Percentiles rank a stretch among this genome's conserved stretches.
Evolutionary conservation across 2,797 vertebrate species (phyloP).

Genomic region (Scyliorhinus canicula): DNA sequence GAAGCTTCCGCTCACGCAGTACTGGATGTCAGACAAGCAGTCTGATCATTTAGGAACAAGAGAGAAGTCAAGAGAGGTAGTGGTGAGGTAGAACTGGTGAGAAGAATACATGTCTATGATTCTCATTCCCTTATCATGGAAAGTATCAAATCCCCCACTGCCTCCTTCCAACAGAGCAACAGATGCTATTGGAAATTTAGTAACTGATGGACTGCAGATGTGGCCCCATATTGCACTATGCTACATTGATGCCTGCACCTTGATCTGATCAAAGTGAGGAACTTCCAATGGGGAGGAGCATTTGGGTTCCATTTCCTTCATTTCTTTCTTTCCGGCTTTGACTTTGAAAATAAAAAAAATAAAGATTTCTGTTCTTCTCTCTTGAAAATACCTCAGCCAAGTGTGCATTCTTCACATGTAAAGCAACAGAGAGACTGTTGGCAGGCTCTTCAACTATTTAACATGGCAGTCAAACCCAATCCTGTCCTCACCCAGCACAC

Average conservation of each 20-base stretch:
- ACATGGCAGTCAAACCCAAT: not conserved
- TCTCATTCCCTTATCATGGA: not conserved
- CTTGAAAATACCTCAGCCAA: not conserved
- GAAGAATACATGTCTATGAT: not conserved
- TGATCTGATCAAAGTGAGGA: not conserved
- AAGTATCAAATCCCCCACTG: not conserved
- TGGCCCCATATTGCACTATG: not conserved
- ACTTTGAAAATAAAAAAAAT: not conserved
- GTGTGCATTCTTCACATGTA: not conserved
- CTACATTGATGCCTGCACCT: not conserved
- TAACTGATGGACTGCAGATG: not conserved
- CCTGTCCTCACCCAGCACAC: not conserved
- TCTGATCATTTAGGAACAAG: not conserved
- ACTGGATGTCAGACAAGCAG: not conserved
- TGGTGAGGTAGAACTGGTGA: not conserved
- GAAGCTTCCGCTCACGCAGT: not conserved
- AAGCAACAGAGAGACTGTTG: not conserved
- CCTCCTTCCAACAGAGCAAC: not conserved
- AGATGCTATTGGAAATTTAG: not conserved
- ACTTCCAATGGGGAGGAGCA: not conserved
- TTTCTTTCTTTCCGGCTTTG: not conserved
- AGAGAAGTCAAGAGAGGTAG: not conserved
- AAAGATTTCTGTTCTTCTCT: not conserved
- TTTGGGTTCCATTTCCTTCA: not conserved
- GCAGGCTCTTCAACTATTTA: not conserved